Conservation (phyloP, 1,140 invertebrate genomes). For the Papilio helenus region DNA sequence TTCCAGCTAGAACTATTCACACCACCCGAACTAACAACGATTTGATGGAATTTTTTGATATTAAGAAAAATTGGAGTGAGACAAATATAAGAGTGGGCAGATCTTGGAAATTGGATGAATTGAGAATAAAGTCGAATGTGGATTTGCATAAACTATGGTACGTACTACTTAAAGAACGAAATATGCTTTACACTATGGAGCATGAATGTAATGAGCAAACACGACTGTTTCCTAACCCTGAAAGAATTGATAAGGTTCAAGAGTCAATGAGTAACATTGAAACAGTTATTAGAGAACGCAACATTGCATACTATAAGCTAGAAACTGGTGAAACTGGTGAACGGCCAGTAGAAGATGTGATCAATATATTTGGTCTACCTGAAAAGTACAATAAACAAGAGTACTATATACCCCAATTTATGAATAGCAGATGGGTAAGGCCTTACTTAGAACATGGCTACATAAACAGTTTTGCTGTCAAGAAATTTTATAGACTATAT, state of each 20-base stretch:
- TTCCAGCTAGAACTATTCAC: constrained; percentile 60
- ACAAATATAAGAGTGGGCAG: constrained; percentile 92
- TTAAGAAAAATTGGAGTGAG: constrained; percentile 92
- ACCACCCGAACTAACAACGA: constrained; percentile 74
- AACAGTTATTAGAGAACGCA: constrained; percentile 95
- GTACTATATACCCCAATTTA: constrained; percentile 70
- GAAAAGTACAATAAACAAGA: constrained; percentile 75
- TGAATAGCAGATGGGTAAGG: constrained; percentile 86
- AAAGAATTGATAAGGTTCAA: constrained; percentile 97
- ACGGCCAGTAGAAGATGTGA: constrained; percentile 84
- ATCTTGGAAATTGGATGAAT: constrained; percentile 95
- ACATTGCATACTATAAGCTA: constrained; percentile 94
- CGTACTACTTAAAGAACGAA: constrained; percentile 97
- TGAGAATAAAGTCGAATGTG: constrained; percentile 96
- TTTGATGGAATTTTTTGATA: constrained; percentile 97
- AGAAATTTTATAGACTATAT: constrained; percentile 86
- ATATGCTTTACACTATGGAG: constrained; percentile 99
- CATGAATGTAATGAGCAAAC: constrained; percentile 88
- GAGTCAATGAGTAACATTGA: constrained; percentile 98
- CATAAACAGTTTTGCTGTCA: constrained; percentile 84
- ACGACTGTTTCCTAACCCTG: constrained; percentile 95
- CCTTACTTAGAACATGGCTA: constrained; percentile 82
- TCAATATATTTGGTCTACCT: constrained; percentile 85
- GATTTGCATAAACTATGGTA: constrained; percentile 99
- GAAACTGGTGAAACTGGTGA: constrained; percentile 95